Conservation (phyloP, 2,888 invertebrate species). For the Polylopha cassiicola region DNA sequence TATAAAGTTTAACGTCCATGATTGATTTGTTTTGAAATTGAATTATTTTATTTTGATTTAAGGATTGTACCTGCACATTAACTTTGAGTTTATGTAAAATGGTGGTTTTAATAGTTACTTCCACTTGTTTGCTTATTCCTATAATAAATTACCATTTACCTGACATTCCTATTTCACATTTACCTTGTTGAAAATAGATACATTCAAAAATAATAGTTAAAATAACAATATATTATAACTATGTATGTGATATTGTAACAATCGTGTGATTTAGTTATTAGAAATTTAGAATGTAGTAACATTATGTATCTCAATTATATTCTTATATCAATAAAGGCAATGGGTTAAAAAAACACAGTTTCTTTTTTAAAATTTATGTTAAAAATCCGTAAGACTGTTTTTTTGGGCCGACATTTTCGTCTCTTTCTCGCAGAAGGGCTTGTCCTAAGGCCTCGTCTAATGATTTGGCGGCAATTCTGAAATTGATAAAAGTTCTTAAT, state of each 20-base stretch:
- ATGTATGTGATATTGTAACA: conserved; percentile 1
- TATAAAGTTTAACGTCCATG: too few relatives aligned
- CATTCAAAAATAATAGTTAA: conserved; percentile 1
- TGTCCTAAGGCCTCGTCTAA: conserved; percentile 82
- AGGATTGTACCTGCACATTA: too few relatives aligned
- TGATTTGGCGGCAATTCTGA: conserved; percentile 76
- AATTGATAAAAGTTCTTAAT: conserved; percentile 32
- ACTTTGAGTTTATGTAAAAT: too few relatives aligned
- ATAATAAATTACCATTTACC: too few relatives aligned
- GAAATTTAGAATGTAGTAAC: conserved; percentile 8
- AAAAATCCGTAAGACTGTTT: conserved; percentile 76
- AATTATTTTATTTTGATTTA: too few relatives aligned
- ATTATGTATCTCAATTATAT: conserved; percentile 9
- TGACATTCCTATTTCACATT: conserved; percentile 1
- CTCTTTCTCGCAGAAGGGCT: conserved; percentile 78
- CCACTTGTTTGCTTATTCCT: too few relatives aligned
- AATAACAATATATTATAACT: neutral
- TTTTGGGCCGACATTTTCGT: conserved; percentile 51
- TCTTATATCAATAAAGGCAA: conserved; percentile 23
- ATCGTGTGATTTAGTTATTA: conserved; percentile 15
- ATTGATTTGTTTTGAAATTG: too few relatives aligned
- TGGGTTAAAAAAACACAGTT: conserved; percentile 23
- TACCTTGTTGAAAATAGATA: too few relatives aligned
- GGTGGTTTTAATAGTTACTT: too few relatives aligned
- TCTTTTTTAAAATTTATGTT: conserved; percentile 50